Base-by-base conservation (phyloP, 2,797 vertebrate genomes). In the Gymnoscopelus braueri region DNA sequence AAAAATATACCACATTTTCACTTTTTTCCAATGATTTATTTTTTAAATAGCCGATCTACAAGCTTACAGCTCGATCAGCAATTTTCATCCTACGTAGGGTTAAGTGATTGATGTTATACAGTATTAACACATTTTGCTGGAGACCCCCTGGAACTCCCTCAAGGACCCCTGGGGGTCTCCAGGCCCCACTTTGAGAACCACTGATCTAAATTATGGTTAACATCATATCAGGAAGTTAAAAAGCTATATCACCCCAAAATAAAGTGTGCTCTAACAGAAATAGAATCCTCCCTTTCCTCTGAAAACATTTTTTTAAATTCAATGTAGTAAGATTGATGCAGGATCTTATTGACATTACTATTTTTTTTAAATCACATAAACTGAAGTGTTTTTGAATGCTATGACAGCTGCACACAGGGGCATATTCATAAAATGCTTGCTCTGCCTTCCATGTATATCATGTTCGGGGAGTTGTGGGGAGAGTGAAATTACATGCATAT, bases 401-500 rank as follows among this genome's bases (percentile, higher is more conserved):
- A 15, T 9, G 78, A 78, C 78, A 84, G 85, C 81, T 74, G 72
- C 82, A 80, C 80, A 95, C 88, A 93, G 91, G 69, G 63, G 78
- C 67, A 88, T 88, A 94, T 94, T 94, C 92, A 93, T 88, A 70
- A 89, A 88, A 74, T 56, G 48, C 84, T 81, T 67, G 64, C 76
- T 74, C 63, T 72, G 64, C 62, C 9, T 68, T 77, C 65, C 47
- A 7, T 70, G 63, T 69, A 74, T 75, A 83, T 87, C 83, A 68
- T 85, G 78, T 88, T 86, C 81, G n/a, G 64, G 77, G 87, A 84
- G 63, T 89, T 88, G 82, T 58, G 82, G 80, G 65, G 11, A 78
- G 71, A 66, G 77, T 26, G 54, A 85, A 75, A 82, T 75, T 10
- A 53, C 67, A 60, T 77, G 50, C 67, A 56, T 72, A 87, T 72